These are phyloP conservation scores for Eristalinus aeneus DNA, from an alignment of 2,888 invertebrate genomes.

Conservation along the genomic window DNA sequence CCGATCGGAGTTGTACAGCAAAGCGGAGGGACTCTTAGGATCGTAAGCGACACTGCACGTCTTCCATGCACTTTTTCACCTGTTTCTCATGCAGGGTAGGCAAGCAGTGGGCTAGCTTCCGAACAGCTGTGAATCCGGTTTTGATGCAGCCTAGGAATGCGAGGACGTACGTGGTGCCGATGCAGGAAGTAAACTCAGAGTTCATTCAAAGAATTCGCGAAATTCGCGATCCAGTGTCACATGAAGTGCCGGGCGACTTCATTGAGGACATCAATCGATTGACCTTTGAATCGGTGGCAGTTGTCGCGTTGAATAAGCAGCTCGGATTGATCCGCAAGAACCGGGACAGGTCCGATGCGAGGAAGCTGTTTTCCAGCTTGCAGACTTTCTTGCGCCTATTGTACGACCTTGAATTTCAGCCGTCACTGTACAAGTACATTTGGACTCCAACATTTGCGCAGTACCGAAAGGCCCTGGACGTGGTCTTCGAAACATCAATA, in stretches of 20 bases:
- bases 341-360: constrained; percentile 72
- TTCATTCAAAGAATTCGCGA: constrained; percentile 77
- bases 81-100: constrained; percentile 82
- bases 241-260: constrained; percentile 81
- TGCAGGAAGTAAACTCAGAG: constrained; percentile 81
- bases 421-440: constrained; percentile 76
- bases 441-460: constrained; percentile 75
- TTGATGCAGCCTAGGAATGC: constrained; percentile 84
- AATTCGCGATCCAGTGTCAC: constrained; percentile 74
- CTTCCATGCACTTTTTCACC: not conserved
- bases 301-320: constrained; percentile 79
- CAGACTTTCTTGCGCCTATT: constrained; percentile 56
- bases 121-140: constrained; percentile 85
- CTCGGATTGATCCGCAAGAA: constrained; percentile 75
- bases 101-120: constrained; percentile 85
- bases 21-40: constrained; percentile 64
- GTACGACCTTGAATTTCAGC: constrained; percentile 74
- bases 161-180: constrained; percentile 81
- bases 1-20: constrained; percentile 70
- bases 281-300: constrained; percentile 82
- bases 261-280: constrained; percentile 82
- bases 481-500: constrained; percentile 70
- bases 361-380: constrained; percentile 70
- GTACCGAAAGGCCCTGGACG: constrained; percentile 73
- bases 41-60: constrained; percentile 44